Evolutionary conservation across 1,140 invertebrate genomes (phyloP).

Genomic region (Lasioglossum albipes): DNA sequence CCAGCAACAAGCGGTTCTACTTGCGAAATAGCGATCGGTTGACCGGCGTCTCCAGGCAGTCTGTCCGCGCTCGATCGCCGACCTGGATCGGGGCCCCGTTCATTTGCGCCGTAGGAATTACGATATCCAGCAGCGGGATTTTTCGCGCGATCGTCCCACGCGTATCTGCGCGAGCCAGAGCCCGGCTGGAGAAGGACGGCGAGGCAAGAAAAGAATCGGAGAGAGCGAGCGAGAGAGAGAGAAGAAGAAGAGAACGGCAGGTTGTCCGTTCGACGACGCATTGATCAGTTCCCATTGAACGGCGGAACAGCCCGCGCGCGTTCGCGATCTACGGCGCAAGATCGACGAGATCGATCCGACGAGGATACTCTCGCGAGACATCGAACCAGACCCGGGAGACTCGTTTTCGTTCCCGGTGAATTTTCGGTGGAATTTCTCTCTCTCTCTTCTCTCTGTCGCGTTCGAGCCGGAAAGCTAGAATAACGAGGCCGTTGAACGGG

Average conservation of each 20-base stretch:
- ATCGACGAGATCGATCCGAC: too few relatives aligned
- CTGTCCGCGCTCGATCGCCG: conserved; percentile 29
- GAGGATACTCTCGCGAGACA: too few relatives aligned
- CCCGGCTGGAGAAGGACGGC: not conserved
- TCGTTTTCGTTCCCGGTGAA: too few relatives aligned
- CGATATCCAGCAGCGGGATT: conserved; percentile 37
- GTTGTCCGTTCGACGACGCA: conserved; percentile 56
- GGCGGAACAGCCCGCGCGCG: conserved; percentile 52
- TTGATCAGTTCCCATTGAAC: conserved; percentile 71
- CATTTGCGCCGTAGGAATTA: conserved; percentile 33
- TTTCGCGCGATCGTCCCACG: conserved; percentile 53
- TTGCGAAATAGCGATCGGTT: not conserved
- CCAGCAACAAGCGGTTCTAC: too few relatives aligned
- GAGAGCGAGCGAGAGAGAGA: conserved; percentile 35
- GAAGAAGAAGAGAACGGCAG: conserved; percentile 65
- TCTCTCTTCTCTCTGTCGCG: too few relatives aligned
- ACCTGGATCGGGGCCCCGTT: conserved; percentile 19
- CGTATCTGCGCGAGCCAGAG: conserved; percentile 1
- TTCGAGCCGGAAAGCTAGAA: too few relatives aligned
- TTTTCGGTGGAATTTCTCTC: too few relatives aligned
- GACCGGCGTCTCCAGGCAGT: conserved; percentile 51
- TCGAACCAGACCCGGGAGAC: too few relatives aligned
- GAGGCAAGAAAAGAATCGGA: not conserved
- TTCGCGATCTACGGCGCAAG: not conserved
- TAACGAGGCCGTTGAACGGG: too few relatives aligned